Base-by-base conservation (phyloP, 2,888 invertebrate genomes). In the Lithophane leautieri region DNA sequence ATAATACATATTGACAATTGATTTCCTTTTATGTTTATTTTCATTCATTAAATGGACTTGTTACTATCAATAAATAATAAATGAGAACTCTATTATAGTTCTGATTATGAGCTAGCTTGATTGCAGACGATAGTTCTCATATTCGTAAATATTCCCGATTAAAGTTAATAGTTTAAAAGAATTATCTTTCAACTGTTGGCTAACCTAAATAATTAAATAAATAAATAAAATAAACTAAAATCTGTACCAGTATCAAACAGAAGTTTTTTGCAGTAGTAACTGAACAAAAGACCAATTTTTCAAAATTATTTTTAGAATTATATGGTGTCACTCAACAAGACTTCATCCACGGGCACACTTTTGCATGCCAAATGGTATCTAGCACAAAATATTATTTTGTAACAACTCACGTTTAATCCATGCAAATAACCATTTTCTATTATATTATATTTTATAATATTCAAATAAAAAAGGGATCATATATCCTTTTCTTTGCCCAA, bases 11-110 rank as follows among this genome's bases (percentile, higher is more conserved):
- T 67, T 71, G 52, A 54, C 25, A 40, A 58, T 62, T 62, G 52
- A 70, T 84, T 80, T 61, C 58, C 71, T 54, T 61, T 52, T 58
- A 62, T 19, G 22, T 28, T 68, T 62, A 60, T 66, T 66, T 61
- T 58, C 72, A 72, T 80, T 82, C 42, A 73, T 56, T 14, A 34
- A 25, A 42, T 62, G 11, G 0, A 16, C 25, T 50, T 8, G 25
- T 47, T 19, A 50, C 9, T 66, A 69, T 69, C 34, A 70, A 19
- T 50, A 16, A 68, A 40, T 40, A n/a, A n/a, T 19, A 14, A 58
- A 56, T 34, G 14, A 12, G 22, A 42, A 40, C 8, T 60, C 19
- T 19, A 42, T 14, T 22, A 63, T 42, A 72, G 16, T 63, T 25
- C 16, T 50, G 4, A 22, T 40, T 25, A 22, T 28, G 14, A 42